Base-by-base conservation (phyloP, 2,113 vertebrate genomes). In the Xiphorhynchus elegans region DNA sequence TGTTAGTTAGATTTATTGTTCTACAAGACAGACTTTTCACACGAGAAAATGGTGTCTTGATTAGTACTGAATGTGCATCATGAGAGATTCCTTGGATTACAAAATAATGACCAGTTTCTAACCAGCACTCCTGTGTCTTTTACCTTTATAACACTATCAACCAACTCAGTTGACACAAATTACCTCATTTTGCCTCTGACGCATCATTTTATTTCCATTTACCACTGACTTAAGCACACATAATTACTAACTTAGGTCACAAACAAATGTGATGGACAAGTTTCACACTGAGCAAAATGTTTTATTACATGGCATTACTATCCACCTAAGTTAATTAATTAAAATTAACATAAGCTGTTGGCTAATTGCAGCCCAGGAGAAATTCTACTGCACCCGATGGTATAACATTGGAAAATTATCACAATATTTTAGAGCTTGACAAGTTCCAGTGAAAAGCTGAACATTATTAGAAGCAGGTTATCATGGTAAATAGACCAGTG, bases 311-410 rank as follows among this genome's bases (percentile, higher is more conserved):
- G 40, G 62, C 77, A 93, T 94, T 95, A 84, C 93, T 94, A 95
- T 95, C 91, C 94, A 73, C 87, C 81, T 78, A 87, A 93, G 89
- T 96, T 95, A 97, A 96, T 97, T 96, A 97, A 96, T 97, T 96
- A 96, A 95, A 97, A 97, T 96, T 96, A 96, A 96, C 96, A 97
- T 93, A 96, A 97, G 89, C 89, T 97, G 94, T 96, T 97, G 96
- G 95, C 91, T 97, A 96, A 97, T 97, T 96, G 94, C 95, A 96
- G 91, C 96, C 94, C 95, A 95, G 89, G 93, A 97, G 96, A 97
- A 97, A 97, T 95, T 96, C 94, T 97, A 97, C 93, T 93, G 94
- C 95, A 96, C 96, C 96, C 96, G 0, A 53, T 42, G 93, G 96
- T 97, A 95, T 60, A 95, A 96, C 93, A 91, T 4, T 9, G 15